Evolutionary conservation across 1,140 invertebrate species (phyloP).

Genomic region (Scaptodrosophila lebanonensis): DNA sequence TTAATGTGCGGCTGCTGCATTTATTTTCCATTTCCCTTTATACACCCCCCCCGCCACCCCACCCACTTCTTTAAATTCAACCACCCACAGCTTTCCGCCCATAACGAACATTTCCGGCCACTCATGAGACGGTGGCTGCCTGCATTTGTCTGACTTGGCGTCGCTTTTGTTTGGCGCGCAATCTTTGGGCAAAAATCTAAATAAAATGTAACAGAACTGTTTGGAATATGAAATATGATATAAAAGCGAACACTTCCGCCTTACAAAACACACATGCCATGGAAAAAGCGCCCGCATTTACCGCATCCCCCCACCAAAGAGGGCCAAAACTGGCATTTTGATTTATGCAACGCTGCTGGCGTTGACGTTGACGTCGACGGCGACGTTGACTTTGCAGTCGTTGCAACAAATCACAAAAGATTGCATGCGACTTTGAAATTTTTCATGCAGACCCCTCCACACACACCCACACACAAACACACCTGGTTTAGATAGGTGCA

Average conservation of each 20-base stretch:
- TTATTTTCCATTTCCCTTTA: conserved; percentile 33
- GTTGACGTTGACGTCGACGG: conserved; percentile 6
- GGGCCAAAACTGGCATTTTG: conserved; percentile 64
- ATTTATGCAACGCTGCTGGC: conserved; percentile 43
- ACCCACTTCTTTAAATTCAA: too few relatives aligned
- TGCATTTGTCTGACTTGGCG: too few relatives aligned
- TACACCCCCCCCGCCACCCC: too few relatives aligned
- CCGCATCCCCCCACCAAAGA: too few relatives aligned
- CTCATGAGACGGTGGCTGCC: not conserved
- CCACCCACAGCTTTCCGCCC: too few relatives aligned
- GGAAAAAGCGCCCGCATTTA: too few relatives aligned
- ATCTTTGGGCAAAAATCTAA: conserved; percentile 59
- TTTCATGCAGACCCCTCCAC: conserved; percentile 30
- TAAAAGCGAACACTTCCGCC: conserved; percentile 11
- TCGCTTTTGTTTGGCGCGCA: conserved; percentile 8
- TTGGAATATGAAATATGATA: conserved; percentile 63
- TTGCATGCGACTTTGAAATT: conserved; percentile 64
- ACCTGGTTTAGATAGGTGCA: not conserved
- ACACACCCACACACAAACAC: not conserved
- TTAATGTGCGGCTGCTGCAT: conserved; percentile 63
- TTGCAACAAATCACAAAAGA: conserved; percentile 64
- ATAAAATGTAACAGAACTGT: conserved; percentile 57
- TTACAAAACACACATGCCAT: conserved; percentile 13
- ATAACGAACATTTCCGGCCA: not conserved
- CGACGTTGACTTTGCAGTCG: conserved; percentile 45